Conservation (phyloP, 2,113 vertebrate species). For the Thunnus maccoyii region DNA sequence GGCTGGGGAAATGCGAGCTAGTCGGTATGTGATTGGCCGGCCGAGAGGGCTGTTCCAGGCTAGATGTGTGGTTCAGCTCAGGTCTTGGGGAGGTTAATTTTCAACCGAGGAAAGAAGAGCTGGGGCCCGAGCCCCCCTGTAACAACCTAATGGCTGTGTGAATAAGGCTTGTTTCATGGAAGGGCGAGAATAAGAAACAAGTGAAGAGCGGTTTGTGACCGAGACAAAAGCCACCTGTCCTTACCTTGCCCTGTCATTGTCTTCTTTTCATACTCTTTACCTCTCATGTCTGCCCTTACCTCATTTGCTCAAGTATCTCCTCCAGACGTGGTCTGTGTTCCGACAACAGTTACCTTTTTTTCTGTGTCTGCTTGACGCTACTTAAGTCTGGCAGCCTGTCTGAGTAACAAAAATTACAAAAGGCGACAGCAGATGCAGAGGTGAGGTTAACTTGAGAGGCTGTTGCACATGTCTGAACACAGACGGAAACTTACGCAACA, state of each 20-base stretch:
- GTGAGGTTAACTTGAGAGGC: conserved; percentile 52
- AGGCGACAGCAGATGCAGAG: conserved; percentile 28
- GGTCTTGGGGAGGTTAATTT: conserved; percentile 69
- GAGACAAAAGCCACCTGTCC: conserved; percentile 23
- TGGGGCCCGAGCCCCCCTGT: conserved; percentile 20
- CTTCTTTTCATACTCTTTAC: conserved; percentile 16
- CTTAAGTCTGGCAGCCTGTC: conserved; percentile 36
- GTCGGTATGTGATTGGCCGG: conserved; percentile 63
- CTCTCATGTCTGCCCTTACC: background rate
- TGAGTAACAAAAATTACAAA: conserved; percentile 16
- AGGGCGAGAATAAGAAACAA: background rate
- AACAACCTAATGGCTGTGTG: conserved; percentile 16
- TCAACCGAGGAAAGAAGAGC: conserved; percentile 54
- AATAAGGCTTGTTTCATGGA: conserved; percentile 5
- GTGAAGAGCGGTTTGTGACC: conserved; percentile 9
- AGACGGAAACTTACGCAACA: conserved; percentile 62
- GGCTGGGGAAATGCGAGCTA: conserved; percentile 42
- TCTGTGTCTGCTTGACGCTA: background rate
- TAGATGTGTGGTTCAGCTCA: conserved; percentile 56
- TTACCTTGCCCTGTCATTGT: conserved; percentile 2
- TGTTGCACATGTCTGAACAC: conserved; percentile 51
- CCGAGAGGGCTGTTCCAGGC: conserved; percentile 66
- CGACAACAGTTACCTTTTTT: conserved; percentile 20
- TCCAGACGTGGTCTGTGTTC: conserved; percentile 7
- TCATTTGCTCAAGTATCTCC: background rate